Base-by-base conservation (phyloP, 2,113 vertebrate genomes). In the Neoarius graeffei region DNA sequence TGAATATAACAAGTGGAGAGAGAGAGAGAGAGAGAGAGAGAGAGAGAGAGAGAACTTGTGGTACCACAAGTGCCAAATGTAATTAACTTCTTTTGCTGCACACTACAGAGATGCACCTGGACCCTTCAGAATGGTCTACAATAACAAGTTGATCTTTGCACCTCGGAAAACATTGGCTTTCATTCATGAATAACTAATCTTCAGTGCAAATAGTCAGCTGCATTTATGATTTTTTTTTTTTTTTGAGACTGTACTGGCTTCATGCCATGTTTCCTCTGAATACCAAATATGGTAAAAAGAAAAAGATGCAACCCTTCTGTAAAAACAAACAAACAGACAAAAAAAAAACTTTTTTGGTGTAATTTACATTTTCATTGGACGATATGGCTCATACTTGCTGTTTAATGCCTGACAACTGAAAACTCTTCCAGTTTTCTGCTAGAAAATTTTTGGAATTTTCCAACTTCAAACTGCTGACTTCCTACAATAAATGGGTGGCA, bases 1-100 rank as follows among this genome's bases (percentile, higher is more conserved):
- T 50, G 14, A 23, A 80, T 20, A 35, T 42, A 83, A 52, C 35
- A 50, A 50, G 13, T 14, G 13, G 35, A 83, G 23, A 83, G 35
- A 66, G 35, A 83, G 20, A 48, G 30, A 64, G 30, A 64, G 59
- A 64, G 59, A 64, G 27, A 64, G 19, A 62, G 57, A 62, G 59
- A 64, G 57, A 83, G 35, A 82, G 17, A 25, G 81, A 42, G 6
- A 19, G 50, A 48, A 64, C 30, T 48, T 5, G 1, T 23, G 4
- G 57, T 60, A 42, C 19, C 30, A 42, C 57, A 82, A 82, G 57
- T 14, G 57, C 9, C 30, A 82, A 42, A 82, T 62, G 19, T 62
- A 82, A 82, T 82, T 82, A 82, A 60, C 27, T 82, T 82, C 15
- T 82, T 82, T 82, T 56, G 57, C 30, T 62, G 15, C 35, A 9